A percentile compares a stretch with the other conserved stretches of the same genome.
Conservation (phyloP, 2,113 vertebrate species). For the Piaya cayana region DNA sequence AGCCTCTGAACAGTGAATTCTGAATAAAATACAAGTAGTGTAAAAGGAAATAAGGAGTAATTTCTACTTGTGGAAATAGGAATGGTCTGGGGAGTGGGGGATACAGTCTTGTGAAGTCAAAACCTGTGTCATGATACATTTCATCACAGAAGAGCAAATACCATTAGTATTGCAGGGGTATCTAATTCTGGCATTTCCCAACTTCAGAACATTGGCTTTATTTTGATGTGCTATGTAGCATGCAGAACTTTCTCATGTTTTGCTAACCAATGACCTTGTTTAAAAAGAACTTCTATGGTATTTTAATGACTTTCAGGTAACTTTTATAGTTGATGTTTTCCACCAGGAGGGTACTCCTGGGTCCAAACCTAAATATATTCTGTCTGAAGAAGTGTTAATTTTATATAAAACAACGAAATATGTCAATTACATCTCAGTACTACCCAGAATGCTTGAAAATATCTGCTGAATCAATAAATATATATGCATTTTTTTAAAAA, state of each 20-base stretch:
- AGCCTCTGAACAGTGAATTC: background rate
- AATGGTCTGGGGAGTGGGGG: background rate
- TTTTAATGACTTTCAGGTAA: constrained; percentile 37
- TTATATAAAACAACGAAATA: background rate
- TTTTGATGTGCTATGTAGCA: background rate
- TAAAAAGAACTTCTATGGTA: background rate
- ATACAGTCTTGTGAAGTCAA: background rate
- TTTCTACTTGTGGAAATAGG: background rate
- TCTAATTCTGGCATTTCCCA: constrained; percentile 41
- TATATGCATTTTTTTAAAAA: background rate
- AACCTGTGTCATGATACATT: constrained; percentile 37
- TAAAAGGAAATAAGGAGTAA: background rate
- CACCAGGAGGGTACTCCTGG: background rate
- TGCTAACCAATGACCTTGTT: constrained; percentile 15
- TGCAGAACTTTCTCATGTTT: constrained; percentile 18
- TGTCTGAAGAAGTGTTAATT: background rate
- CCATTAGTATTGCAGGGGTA: constrained; percentile 38
- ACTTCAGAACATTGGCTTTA: constrained; percentile 24
- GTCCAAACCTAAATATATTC: constrained; percentile 12
- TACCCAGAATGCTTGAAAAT: background rate
- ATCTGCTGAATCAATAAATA: background rate
- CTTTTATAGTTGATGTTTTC: constrained; percentile 6
- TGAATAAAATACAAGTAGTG: background rate
- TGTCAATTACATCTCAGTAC: background rate
- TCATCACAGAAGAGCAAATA: background rate